phyloP scores from a whole-genome alignment of 2,113 vertebrate species.

The Pterophyllum scalare region DNA sequence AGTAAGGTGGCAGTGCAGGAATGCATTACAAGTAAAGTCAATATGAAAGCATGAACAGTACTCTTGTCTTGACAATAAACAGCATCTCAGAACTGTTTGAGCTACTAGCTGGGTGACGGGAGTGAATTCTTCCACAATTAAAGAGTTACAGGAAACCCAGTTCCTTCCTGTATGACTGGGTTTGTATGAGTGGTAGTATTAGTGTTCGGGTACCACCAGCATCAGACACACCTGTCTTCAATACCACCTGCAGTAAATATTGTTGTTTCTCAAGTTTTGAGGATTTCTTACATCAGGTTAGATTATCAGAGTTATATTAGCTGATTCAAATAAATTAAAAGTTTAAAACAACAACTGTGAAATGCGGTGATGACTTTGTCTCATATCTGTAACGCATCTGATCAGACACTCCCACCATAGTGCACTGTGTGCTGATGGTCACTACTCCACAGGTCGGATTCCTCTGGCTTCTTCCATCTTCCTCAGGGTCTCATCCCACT shows the following conservation, averaged over 20 bases:
- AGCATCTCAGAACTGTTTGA: not conserved
- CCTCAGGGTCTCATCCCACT: conserved; percentile 91
- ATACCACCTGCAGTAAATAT: not conserved
- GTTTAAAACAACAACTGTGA: not conserved
- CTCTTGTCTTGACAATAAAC: conserved; percentile 46
- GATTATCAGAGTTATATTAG: not conserved
- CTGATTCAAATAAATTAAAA: not conserved
- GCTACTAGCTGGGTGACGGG: not conserved
- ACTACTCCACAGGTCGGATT: conserved; percentile 75
- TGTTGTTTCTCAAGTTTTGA: not conserved
- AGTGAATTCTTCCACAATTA: not conserved
- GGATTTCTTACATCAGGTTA: not conserved
- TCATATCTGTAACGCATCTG: not conserved
- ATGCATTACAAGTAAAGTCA: conserved; percentile 26
- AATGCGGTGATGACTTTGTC: not conserved
- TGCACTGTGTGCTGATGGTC: not conserved
- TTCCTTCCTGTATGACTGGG: not conserved
- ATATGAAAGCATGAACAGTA: not conserved
- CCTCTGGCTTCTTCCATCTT: conserved; percentile 83
- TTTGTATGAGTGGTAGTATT: not conserved
- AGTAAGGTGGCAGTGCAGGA: conserved; percentile 6
- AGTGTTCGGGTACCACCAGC: no score
- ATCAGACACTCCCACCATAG: not conserved
- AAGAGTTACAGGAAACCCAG: not conserved
- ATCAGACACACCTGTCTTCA: no score